These are phyloP conservation scores for Onychostruthus taczanowskii DNA, from an alignment of 2,113 vertebrate species.

Conservation along the genomic window DNA sequence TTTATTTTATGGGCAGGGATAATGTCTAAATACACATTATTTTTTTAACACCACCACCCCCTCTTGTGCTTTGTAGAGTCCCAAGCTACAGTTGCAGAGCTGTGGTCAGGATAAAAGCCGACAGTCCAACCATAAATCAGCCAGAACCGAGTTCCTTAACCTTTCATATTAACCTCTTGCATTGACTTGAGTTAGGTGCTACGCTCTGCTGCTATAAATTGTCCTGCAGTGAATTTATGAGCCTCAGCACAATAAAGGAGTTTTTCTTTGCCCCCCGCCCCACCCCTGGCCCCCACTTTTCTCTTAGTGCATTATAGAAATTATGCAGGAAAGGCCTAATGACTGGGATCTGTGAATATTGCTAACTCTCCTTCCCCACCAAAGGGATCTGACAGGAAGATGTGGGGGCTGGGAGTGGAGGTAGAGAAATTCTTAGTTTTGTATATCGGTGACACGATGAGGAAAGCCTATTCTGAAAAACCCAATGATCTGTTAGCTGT, in stretches of 20 bases:
- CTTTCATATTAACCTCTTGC: slow-evolving; percentile 79
- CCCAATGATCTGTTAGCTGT: neutral
- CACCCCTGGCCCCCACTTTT: neutral
- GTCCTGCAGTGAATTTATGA: slow-evolving; percentile 73
- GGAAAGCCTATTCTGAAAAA: slow-evolving; percentile 22
- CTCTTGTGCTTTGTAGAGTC: slow-evolving; percentile 46
- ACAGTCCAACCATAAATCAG: slow-evolving; percentile 71
- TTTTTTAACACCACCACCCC: slow-evolving; percentile 50
- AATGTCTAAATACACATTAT: slow-evolving; percentile 55
- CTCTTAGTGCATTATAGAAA: slow-evolving; percentile 32
- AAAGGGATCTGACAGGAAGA: slow-evolving; percentile 55
- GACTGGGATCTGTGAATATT: slow-evolving; percentile 28
- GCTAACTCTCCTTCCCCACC: neutral
- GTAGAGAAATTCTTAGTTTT: slow-evolving; percentile 14
- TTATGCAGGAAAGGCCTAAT: slow-evolving; percentile 41
- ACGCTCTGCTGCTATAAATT: slow-evolving; percentile 65
- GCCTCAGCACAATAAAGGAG: slow-evolving; percentile 45
- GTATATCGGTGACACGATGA: neutral
- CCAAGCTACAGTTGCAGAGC: slow-evolving; percentile 44
- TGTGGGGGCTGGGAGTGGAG: neutral
- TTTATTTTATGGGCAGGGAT: slow-evolving; percentile 63
- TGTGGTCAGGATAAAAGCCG: slow-evolving; percentile 71
- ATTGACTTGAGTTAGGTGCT: slow-evolving; percentile 74
- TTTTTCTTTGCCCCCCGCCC: neutral
- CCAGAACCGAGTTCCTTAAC: slow-evolving; percentile 72